Evolutionary conservation across 2,113 vertebrate genomes (phyloP), one percentile per base, ranked within the genome.

Genomic region (Athene cunicularia): DNA sequence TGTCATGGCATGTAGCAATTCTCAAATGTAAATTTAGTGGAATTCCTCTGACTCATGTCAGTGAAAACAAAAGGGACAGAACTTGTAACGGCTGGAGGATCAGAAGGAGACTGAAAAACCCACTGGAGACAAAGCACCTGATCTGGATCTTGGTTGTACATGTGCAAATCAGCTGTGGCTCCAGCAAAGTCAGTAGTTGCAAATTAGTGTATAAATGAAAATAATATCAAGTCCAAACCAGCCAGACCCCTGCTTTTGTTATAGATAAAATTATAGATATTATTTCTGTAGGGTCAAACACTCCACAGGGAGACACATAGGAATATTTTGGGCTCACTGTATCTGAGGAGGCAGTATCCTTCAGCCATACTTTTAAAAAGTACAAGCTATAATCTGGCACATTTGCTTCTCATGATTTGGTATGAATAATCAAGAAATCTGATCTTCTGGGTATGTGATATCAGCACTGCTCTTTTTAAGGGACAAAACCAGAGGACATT

Each of bases 141-240:
- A 17, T 39, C 21, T 87, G 16, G 20, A 52, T 72, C 49, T 74
- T 33, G 35, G 14, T 55, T 79, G 39, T 30, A 13, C 0, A 0
- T 27, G 26, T 72, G 45, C 12, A 33, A 80, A 82, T 60, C 32
- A 47, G 2, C 35, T 59, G n/a, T 27, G 47, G 49, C 52, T 82
- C 47, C 39, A 67, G 15, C 5, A 59, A 87, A 79, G 45, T 24
- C 39, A 81, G 14, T 43, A 68, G 14, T 14, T 88, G 19, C 5
- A 76, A 45, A 75, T 66, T 7, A 81, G 14, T 16, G 20, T 39
- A 20, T 32, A 55, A 80, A 39, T 50, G 12, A 79, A 81, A 70
- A 45, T 14, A 80, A 12, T 11, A 30, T 33, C 20, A 16, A 13
- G n/a, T 50, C 12, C 41, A 49, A 80, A 63, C 4, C 43, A 60